Evolutionary conservation across 2,113 vertebrate species (phyloP), one percentile per base, ranked within the genome.

Genomic region (Triplophysa siluroides): DNA sequence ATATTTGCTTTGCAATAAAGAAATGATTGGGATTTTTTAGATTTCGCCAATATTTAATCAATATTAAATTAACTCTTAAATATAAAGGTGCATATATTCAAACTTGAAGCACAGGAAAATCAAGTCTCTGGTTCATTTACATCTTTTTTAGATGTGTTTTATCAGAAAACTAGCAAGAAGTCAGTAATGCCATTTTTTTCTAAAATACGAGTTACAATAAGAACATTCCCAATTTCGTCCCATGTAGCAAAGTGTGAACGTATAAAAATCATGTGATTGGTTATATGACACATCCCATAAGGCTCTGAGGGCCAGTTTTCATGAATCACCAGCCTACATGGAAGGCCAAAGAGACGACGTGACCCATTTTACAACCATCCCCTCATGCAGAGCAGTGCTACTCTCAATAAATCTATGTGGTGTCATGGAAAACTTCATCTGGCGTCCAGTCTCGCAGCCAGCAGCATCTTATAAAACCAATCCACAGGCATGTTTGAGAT

Each of bases 391-490:
- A 45, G 8, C 43, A 45, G 29, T 33, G 21, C 14, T n/a, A 60
- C 80, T 81, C 58, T 47, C 78, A 80, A 81, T 79, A 78, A 66
- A 78, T 24, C 66, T 45, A 41, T 78, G 71, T 50, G 41, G 77
- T 83, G 79, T 79, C 58, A 70, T 88, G 84, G 87, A 88, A 87
- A 85, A 85, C 67, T 21, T 80, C 81, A 78, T 61, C 50, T 66
- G 62, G 58, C n/a, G 18, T 70, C 54, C 41, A 26, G 45, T 78
- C 47, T 52, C n/a, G 74, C 62, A 71, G 81, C 66, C 73, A 84
- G 52, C 54, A 29, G 70, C 11, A 78, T 78, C 61, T 52, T 70
- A 78, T 82, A 61, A 68, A 74, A 72, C 12, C 13, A 41, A 21
- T 70, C 64, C 43, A 83, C 71, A 82, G 38, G 74, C 69, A 67